Percentiles rank a stretch among this genome's conserved stretches.
Conservation (phyloP, 1,140 invertebrate genomes). For the Hirudo medicinalis region DNA sequence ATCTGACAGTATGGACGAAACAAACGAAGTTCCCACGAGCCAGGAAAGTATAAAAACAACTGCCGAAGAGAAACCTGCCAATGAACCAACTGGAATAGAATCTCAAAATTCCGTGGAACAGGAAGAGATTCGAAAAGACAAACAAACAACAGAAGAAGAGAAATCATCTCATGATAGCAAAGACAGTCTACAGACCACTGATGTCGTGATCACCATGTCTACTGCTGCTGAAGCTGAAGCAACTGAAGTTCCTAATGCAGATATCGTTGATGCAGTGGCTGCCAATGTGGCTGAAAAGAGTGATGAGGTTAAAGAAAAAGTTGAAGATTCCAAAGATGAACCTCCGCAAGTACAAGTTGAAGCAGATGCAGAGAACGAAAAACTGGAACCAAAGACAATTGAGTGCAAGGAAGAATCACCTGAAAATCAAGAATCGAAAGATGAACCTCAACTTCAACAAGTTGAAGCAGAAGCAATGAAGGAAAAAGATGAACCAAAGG, state of each 20-base stretch:
- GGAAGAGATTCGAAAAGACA: too few species aligned
- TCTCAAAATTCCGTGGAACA: too few species aligned
- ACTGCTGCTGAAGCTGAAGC: constrained; percentile 1
- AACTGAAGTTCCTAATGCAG: not conserved
- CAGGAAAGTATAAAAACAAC: too few species aligned
- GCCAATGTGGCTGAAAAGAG: not conserved
- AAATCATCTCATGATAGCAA: too few species aligned
- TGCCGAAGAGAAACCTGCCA: too few species aligned
- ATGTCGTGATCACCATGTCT: too few species aligned
- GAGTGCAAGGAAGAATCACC: not conserved
- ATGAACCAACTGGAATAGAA: too few species aligned
- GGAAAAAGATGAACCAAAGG: not conserved
- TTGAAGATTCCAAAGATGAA: not conserved
- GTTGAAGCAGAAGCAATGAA: not conserved
- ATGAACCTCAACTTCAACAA: not conserved
- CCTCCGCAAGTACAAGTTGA: not conserved
- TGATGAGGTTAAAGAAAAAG: not conserved
- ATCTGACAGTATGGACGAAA: too few species aligned
- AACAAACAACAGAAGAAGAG: too few species aligned
- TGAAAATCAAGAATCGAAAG: not conserved
- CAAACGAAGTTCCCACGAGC: too few species aligned
- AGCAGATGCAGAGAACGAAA: not conserved
- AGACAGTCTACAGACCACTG: too few species aligned
- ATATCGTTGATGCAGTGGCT: not conserved
- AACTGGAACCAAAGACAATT: too few species aligned